phyloP scores from a whole-genome alignment of 92 coral and sea anemone species.

The Bergia sp. region DNA sequence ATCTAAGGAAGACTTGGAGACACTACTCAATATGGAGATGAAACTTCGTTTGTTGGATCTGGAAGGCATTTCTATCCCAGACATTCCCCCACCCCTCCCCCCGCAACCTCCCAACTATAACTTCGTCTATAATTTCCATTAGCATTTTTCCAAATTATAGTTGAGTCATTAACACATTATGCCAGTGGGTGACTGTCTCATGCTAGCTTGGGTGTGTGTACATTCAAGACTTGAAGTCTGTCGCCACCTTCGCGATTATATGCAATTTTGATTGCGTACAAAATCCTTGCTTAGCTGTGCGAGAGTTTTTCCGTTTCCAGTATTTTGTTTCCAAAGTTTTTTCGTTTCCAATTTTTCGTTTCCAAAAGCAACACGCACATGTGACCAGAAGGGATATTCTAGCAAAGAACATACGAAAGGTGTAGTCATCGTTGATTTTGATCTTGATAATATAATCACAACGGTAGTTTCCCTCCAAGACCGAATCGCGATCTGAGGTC shows the following conservation, averaged over 20 bases:
- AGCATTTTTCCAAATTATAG: constrained; percentile 9
- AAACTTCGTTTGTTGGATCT: constrained; percentile 88
- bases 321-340: no score
- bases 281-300: background rate
- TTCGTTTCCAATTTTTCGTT: no score
- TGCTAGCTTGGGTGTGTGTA: background rate
- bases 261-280: background rate
- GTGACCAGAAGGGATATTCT: no score
- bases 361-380: no score
- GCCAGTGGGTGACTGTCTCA: background rate
- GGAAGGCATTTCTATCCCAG: constrained; percentile 85
- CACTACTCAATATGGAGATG: constrained; percentile 94
- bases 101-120: constrained; percentile 94
- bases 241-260: background rate
- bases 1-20: constrained; percentile 82
- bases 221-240: no score
- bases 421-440: no score
- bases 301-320: no score
- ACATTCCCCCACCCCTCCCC: constrained; percentile 78
- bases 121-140: constrained; percentile 86
- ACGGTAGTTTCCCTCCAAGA: no score
- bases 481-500: no score
- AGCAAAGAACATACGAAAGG: no score
- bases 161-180: background rate
- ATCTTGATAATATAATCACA: no score